Evolutionary conservation across 2,888 invertebrate genomes (phyloP), one percentile per base, ranked within the genome.

Genomic region (Ochropacha duplaris): DNA sequence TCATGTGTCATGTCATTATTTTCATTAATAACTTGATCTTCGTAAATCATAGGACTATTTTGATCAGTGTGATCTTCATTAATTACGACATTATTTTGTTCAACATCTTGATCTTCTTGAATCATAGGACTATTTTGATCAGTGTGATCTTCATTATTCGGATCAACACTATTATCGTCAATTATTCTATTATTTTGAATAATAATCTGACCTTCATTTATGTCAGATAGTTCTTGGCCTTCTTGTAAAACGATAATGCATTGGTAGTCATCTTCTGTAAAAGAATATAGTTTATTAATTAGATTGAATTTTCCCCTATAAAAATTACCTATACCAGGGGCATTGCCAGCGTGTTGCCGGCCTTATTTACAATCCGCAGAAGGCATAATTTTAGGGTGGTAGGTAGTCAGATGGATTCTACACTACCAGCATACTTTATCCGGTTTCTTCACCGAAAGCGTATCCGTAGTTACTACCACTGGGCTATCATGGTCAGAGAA

Each of bases 211-310:
- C 82, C 74, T 4, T 80, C 74, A n/a, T 69, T 76, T 1, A 79
- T 73, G 36, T 79, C 78, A 5, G 72, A 71, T 61, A 77, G 58
- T 2, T 89, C 88, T 68, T 86, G 78, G 0, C 82, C 87, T 66
- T 92, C 92, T n/a, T 90, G 88, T 57, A 92, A 74, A 0, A 92
- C 90, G 16, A 92, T 91, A 22, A 92, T 89, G 68, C 90, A 92
- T 68, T 91, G 83, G 54, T 81, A 90, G 58, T 92, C 92, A 0
- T 92, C 92, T 64, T 92, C 92, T 92, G 89, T 28, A 83, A 75
- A 57, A 19, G 50, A 44, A 65, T 62, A 64, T 49, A 34, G 49
- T 28, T 22, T 49, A 19, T 31, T 31, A 6, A 31, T n/a, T n/a
- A n/a, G n/a, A n/a, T n/a, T n/a, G n/a, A n/a, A n/a, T n/a, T n/a